Percentiles rank a stretch among this genome's conserved stretches.
Evolutionary conservation across 2,113 vertebrate genomes (phyloP).

Genomic region (Willisornis vidua): DNA sequence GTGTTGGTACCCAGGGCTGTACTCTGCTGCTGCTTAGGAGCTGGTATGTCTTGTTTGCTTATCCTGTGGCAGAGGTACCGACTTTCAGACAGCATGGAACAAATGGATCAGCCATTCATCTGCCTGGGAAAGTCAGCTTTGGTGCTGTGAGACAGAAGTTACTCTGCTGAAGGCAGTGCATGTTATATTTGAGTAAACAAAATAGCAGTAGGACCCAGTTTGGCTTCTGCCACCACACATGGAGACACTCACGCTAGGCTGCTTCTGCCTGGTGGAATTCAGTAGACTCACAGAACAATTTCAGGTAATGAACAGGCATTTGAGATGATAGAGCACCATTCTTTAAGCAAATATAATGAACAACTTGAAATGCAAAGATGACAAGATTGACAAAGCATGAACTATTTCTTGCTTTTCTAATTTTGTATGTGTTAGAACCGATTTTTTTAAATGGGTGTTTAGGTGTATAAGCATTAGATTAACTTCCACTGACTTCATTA

Average conservation of each 20-base stretch:
- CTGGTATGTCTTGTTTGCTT: neutral
- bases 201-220: neutral
- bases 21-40: neutral
- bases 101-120: neutral
- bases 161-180: neutral
- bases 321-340: neutral
- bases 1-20: neutral
- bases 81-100: neutral
- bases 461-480: neutral
- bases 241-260: neutral
- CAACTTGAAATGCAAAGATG: neutral
- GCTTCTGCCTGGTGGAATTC: slow-evolving; percentile 16
- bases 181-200: neutral
- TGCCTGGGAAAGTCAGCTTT: neutral
- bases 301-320: neutral
- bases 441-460: neutral
- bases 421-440: neutral
- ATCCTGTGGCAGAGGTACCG: fast-evolving
- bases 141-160: neutral
- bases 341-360: neutral
- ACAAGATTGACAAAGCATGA: neutral
- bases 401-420: neutral
- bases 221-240: neutral
- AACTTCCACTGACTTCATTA: neutral
- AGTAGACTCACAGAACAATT: neutral